Evolutionary conservation across 2,113 vertebrate species (phyloP), one percentile per base, ranked within the genome.

Genomic region (Hepsetus odoe): DNA sequence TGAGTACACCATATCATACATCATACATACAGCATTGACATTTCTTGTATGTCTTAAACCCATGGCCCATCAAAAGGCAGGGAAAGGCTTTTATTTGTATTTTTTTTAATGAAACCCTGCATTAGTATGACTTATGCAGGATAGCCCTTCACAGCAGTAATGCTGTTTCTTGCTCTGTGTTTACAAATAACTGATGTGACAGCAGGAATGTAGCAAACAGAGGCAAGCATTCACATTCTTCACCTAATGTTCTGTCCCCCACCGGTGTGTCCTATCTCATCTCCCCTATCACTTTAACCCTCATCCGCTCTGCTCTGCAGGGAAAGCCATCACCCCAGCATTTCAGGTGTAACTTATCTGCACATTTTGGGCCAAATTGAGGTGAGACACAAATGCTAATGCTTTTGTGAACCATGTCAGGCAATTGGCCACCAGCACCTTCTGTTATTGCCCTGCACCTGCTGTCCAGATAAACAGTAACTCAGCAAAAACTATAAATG

Each of bases 381-480:
- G 67, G 42, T 40, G 35, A 28, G 53, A 64, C 1, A 5, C n/a
- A 44, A 71, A 53, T 78, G 64, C 56, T 64, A 78, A 71, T 72
- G 67, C 26, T 38, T 9, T n/a, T 33, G 13, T 42, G 18, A 61
- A 61, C 33, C 46, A 26, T 51, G 44, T 32, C 26, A 55, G 20
- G 55, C 67, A 46, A 61, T 32, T 40, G 42, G 28, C 40, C 67
- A 64, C 53, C 68, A 53, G 76, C 18, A 30, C 56, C 4, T 20
- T 53, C 76, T 78, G 76, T 59, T 70, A 49, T 70, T 77, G 66
- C 68, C 11, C 40, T 40, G 51, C 33, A 28, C 40, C 38, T 70
- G 67, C n/a, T 9, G 28, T 59, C 51, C 22, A 78, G 38, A 62
- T 28, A 35, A 71, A 71, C 67, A 51, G 13, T 8, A 10, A 9